These are phyloP conservation scores for Nemapogon koenigi DNA, from an alignment of 2,888 invertebrate species.

Conservation along the genomic window DNA sequence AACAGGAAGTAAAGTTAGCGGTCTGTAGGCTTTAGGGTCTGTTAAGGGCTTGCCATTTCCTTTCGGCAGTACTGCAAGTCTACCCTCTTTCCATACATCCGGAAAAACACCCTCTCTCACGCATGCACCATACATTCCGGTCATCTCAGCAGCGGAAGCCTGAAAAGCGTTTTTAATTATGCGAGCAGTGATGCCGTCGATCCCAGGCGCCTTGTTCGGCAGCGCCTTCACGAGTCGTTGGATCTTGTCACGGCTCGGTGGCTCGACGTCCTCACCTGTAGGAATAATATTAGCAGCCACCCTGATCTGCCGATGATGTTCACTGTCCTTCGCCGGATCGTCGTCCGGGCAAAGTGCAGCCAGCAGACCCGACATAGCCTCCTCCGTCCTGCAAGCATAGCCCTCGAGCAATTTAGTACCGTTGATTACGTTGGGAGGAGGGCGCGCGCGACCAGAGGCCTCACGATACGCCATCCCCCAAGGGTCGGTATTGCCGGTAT, in stretches of 20 bases:
- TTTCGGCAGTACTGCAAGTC: too few species aligned
- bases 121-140: not conserved
- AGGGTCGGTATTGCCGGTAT: too few species aligned
- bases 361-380: too few species aligned
- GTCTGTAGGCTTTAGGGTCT: slow-evolving; percentile 22
- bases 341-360: too few species aligned
- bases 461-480: too few species aligned
- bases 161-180: slow-evolving; percentile 2
- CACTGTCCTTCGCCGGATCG: too few species aligned
- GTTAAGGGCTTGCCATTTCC: slow-evolving; percentile 15
- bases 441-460: too few species aligned
- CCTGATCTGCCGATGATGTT: not conserved
- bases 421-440: too few species aligned
- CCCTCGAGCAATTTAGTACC: too few species aligned
- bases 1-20: slow-evolving; percentile 22
- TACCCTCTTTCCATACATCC: slow-evolving; percentile 1
- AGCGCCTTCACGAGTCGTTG: not conserved
- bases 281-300: not conserved
- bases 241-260: not conserved
- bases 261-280: not conserved
- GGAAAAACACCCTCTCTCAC: slow-evolving; percentile 7
- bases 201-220: slow-evolving; percentile 4
- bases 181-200: slow-evolving; percentile 6
- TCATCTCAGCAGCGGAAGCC: not conserved
- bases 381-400: too few species aligned